Conservation (phyloP, 2,797 vertebrate species). For the Salmo trutta region DNA sequence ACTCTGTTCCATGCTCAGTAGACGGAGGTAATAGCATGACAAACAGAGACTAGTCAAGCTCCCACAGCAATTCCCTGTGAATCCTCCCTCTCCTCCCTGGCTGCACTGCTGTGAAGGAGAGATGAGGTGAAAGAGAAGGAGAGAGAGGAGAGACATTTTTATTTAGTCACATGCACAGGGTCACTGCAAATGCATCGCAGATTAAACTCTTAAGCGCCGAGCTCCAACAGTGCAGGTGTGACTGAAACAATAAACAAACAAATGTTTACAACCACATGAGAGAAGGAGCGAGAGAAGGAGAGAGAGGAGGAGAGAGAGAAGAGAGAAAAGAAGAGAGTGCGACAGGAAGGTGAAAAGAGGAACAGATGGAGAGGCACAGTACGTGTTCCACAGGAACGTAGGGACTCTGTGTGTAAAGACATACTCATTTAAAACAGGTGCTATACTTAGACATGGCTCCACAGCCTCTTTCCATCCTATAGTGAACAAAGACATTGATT, state of each 20-base stretch:
- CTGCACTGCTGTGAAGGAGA: conserved; percentile 39
- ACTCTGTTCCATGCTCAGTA: conserved; percentile 50
- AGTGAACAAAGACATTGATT: neutral
- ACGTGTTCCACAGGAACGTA: conserved; percentile 34
- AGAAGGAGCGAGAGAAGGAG: too few species aligned
- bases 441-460: conserved; percentile 61
- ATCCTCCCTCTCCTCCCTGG: conserved; percentile 27
- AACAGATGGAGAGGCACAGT: conserved; percentile 75
- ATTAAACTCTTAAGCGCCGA: too few species aligned
- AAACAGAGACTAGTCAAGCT: conserved; percentile 64
- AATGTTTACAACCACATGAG: too few species aligned
- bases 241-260: too few species aligned
- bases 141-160: too few species aligned
- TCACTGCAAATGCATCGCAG: too few species aligned
- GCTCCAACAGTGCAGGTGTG: too few species aligned
- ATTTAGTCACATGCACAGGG: too few species aligned
- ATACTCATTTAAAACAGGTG: conserved; percentile 59
- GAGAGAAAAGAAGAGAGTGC: conserved; percentile 18
- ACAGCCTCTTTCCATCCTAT: conserved; percentile 49
- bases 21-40: conserved; percentile 46
- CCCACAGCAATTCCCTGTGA: conserved; percentile 66
- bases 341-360: conserved; percentile 71
- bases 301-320: too few species aligned
- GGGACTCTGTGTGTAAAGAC: conserved; percentile 24
- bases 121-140: too few species aligned